Conservation (phyloP, 2,797 vertebrate species). For the Psittacula echo region DNA sequence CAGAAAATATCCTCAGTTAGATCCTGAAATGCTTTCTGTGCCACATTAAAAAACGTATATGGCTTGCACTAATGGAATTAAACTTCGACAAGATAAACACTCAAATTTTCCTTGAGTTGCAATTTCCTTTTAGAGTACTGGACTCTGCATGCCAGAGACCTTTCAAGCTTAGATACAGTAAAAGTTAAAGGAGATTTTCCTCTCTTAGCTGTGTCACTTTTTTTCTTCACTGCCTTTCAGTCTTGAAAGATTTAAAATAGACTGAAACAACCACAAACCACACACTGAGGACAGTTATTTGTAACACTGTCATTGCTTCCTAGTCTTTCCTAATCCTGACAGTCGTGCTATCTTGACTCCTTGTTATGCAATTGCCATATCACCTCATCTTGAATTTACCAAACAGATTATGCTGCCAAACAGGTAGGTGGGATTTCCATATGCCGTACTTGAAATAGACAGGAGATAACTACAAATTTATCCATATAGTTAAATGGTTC, state of each 20-base stretch:
- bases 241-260: conserved; percentile 11
- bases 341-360: neutral
- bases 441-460: neutral
- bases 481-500: neutral
- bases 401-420: conserved; percentile 10
- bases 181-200: neutral
- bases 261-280: conserved; percentile 2
- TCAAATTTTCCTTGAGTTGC: neutral
- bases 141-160: neutral
- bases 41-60: neutral
- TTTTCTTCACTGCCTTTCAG: neutral
- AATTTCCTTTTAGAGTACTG: neutral
- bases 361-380: conserved; percentile 1
- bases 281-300: neutral
- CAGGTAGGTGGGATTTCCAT: neutral
- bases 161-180: neutral
- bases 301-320: conserved; percentile 8
- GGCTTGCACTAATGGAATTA: neutral
- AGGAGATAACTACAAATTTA: neutral
- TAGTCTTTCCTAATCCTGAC: neutral
- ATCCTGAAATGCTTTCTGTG: neutral
- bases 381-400: conserved; percentile 36
- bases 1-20: neutral
- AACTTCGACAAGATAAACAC: neutral
- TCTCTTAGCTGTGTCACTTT: neutral